phyloP scores from a whole-genome alignment of 2,888 invertebrate species.

The Oscheius sp. region DNA sequence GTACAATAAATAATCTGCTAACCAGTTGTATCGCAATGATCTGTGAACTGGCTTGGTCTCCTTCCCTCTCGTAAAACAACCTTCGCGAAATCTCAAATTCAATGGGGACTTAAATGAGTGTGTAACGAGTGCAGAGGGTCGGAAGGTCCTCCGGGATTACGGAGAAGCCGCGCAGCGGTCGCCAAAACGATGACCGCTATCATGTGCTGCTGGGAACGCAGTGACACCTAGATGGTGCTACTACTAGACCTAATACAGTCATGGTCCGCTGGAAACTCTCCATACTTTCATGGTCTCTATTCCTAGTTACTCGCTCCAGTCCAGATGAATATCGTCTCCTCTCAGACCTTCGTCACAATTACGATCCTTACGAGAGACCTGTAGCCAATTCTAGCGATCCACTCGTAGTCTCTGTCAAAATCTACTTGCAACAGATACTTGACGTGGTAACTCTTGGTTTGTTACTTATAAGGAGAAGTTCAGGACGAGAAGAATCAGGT shows the following conservation, averaged over 20 bases:
- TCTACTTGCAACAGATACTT: conserved; percentile 64
- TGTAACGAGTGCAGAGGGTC: conserved; percentile 33
- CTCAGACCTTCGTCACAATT: conserved; percentile 60
- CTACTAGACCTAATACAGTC: neutral
- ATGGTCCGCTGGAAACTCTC: conserved; percentile 22
- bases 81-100: conserved; percentile 14
- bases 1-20: conserved; percentile 12
- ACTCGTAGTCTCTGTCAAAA: conserved; percentile 60
- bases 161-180: conserved; percentile 35
- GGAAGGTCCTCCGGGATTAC: conserved; percentile 37
- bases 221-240: conserved; percentile 12
- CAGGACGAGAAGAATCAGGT: conserved; percentile 69
- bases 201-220: conserved; percentile 29
- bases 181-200: conserved; percentile 37
- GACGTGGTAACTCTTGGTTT: conserved; percentile 53
- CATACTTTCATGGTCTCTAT: conserved; percentile 8
- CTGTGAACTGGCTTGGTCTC: conserved; percentile 1
- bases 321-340: conserved; percentile 61
- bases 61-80: conserved; percentile 14
- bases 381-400: conserved; percentile 64
- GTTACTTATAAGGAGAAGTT: neutral
- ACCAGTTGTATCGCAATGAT: neutral
- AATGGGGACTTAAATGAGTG: conserved; percentile 32
- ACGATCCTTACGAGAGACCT: conserved; percentile 64
- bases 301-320: conserved; percentile 30